Percentiles rank a stretch among this genome's conserved stretches.
These are phyloP conservation scores for Catajapyx aquilonaris DNA, from an alignment of 1,140 invertebrate species.

Conservation along the genomic window DNA sequence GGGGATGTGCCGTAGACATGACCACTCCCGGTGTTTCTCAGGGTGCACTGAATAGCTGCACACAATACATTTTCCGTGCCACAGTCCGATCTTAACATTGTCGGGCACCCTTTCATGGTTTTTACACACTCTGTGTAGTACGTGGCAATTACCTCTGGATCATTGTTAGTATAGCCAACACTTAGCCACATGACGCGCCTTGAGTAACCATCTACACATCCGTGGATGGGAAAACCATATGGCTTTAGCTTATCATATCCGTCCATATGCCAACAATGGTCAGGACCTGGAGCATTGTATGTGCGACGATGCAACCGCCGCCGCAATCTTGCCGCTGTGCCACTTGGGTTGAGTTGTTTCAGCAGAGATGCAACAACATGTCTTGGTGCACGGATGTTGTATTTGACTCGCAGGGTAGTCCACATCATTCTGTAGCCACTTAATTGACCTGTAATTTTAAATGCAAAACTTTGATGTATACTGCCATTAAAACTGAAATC, in stretches of 20 bases:
- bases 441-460: no score
- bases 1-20: neutral
- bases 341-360: neutral
- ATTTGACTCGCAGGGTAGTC: neutral
- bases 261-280: constrained; percentile 17
- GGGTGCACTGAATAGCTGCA: neutral
- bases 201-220: constrained; percentile 17
- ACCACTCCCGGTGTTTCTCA: neutral
- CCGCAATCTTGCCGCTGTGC: neutral
- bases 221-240: constrained; percentile 15
- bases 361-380: neutral
- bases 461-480: no score
- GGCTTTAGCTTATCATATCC: constrained; percentile 17
- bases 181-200: constrained; percentile 15
- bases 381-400: neutral
- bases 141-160: constrained; percentile 12
- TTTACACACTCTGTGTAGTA: constrained; percentile 13
- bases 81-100: constrained; percentile 11
- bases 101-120: constrained; percentile 6
- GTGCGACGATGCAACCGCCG: constrained; percentile 8
- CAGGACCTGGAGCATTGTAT: constrained; percentile 13
- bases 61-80: constrained; percentile 9
- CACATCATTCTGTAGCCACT: constrained; percentile 1
- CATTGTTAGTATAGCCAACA: constrained; percentile 12
- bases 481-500: no score